Conservation (phyloP, 2,113 vertebrate species). For the Chamaetylas fuelleborni region DNA sequence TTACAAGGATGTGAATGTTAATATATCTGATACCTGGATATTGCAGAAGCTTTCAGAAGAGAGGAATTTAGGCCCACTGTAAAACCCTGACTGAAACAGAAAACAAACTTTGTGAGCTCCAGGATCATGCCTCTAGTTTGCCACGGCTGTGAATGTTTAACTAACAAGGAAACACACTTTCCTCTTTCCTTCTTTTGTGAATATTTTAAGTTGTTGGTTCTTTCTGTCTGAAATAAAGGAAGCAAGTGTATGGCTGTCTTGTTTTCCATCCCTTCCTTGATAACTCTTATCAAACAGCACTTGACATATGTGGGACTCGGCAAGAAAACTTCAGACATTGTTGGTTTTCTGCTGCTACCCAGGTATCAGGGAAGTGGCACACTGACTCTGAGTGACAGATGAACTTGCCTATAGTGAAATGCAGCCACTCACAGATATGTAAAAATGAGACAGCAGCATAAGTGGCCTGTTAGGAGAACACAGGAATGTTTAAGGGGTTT, state of each 20-base stretch:
- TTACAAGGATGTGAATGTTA: neutral
- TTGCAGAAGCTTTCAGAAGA: neutral
- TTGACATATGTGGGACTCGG: neutral
- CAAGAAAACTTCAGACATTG: neutral
- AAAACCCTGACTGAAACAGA: neutral
- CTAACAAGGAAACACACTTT: neutral
- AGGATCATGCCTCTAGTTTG: neutral
- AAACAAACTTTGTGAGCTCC: neutral
- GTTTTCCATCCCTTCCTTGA: neutral
- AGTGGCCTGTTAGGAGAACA: neutral
- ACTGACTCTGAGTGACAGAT: neutral
- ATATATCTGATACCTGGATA: neutral
- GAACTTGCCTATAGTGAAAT: neutral
- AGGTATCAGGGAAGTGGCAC: neutral
- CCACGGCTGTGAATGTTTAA: neutral
- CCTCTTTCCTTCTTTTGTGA: neutral
- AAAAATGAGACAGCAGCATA: neutral
- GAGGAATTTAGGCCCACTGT: neutral
- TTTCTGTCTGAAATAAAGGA: neutral
- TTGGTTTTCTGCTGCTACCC: neutral
- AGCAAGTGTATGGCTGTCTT: neutral
- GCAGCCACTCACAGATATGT: neutral
- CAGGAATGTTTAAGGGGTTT: neutral
- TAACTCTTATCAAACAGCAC: neutral
- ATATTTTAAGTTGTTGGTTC: neutral